These are phyloP conservation scores for Hipposideros armiger DNA, from an alignment of 2,113 vertebrate species.

Conservation along the genomic window DNA sequence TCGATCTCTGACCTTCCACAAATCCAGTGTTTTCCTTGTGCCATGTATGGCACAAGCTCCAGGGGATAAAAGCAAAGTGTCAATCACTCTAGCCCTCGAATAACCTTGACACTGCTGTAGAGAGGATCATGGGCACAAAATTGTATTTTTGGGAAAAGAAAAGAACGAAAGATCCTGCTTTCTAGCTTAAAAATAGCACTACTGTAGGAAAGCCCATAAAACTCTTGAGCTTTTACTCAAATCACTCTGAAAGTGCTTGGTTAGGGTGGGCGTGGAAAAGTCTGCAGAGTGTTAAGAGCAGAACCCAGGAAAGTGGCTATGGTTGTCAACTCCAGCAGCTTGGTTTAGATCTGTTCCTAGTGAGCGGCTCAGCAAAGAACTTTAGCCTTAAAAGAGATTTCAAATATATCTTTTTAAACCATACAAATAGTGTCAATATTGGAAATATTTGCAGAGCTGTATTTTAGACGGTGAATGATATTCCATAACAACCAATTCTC, in stretches of 20 bases:
- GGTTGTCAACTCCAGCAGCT: constrained; percentile 45
- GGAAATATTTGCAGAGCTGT: constrained; percentile 28
- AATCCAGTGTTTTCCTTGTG: background rate
- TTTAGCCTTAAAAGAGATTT: constrained; percentile 37
- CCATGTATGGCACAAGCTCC: background rate
- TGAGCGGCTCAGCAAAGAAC: background rate
- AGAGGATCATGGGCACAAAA: constrained; percentile 63
- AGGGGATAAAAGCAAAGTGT: constrained; percentile 61
- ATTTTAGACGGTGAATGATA: constrained; percentile 45
- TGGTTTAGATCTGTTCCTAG: constrained; percentile 18
- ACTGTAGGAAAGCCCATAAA: constrained; percentile 61
- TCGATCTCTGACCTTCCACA: background rate
- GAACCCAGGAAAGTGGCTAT: constrained; percentile 21
- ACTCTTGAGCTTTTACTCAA: constrained; percentile 68
- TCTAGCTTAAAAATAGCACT: constrained; percentile 67
- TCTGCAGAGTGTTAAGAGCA: constrained; percentile 46
- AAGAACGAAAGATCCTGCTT: constrained; percentile 63
- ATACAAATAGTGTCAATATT: background rate
- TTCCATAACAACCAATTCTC: background rate
- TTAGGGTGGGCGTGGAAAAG: background rate
- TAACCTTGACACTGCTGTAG: constrained; percentile 56
- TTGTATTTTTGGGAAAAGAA: constrained; percentile 42
- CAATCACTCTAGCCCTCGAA: background rate
- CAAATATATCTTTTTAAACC: constrained; percentile 38
- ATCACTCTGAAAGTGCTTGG: constrained; percentile 55